These are phyloP conservation scores for Pardosa pseudoannulata DNA, from an alignment of 2,888 invertebrate genomes.

Conservation along the genomic window DNA sequence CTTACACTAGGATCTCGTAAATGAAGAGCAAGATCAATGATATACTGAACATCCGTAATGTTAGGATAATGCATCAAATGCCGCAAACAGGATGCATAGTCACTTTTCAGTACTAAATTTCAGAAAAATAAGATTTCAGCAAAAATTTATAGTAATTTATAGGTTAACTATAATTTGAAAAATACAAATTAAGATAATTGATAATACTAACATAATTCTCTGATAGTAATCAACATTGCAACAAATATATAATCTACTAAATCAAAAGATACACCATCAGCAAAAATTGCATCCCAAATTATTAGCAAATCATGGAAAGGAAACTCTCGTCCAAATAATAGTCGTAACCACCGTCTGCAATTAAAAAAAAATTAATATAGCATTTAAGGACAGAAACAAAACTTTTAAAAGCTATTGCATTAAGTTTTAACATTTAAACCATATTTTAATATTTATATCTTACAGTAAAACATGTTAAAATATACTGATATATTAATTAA, in stretches of 20 bases:
- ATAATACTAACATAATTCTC: conserved; percentile 82
- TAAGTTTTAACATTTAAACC: no score
- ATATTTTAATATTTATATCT: no score
- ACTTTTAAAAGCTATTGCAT: no score
- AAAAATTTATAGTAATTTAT: background rate
- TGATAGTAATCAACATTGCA: conserved; percentile 86
- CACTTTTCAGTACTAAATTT: conserved; percentile 81
- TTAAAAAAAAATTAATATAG: no score
- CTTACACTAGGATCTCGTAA: conserved; percentile 79
- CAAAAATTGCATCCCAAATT: conserved; percentile 90
- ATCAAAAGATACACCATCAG: conserved; percentile 81
- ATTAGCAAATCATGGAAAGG: conserved; percentile 86
- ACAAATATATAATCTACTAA: conserved; percentile 85
- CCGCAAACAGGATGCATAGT: conserved; percentile 83
- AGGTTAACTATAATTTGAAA: background rate
- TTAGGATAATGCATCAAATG: conserved; percentile 84
- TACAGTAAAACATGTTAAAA: no score
- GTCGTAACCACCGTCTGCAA: conserved; percentile 87
- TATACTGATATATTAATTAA: no score
- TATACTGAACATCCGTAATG: conserved; percentile 82
- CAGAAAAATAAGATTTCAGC: background rate
- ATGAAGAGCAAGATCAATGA: conserved; percentile 82
- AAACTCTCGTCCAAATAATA: conserved; percentile 90
- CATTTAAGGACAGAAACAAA: no score
- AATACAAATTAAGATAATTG: background rate